Evolutionary conservation across 1,140 invertebrate genomes (phyloP).

Genomic region (Drosophila nebulosa): DNA sequence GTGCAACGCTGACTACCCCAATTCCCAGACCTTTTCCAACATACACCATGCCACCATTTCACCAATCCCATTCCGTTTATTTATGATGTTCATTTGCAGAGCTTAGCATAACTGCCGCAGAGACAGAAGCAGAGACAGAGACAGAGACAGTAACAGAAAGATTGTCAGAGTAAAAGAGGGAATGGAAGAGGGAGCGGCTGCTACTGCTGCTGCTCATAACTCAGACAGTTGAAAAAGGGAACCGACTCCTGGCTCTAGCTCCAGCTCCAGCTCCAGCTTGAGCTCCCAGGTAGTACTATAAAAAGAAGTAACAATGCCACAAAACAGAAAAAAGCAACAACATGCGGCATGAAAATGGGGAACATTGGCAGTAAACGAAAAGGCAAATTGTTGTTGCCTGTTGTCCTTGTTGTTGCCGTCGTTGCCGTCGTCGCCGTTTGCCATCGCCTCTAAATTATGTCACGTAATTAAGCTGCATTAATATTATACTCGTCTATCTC

Average conservation of each 20-base stretch:
- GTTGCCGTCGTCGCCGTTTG: slow-evolving; percentile 22
- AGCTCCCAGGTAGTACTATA: slow-evolving; percentile 28
- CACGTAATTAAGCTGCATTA: slow-evolving; percentile 68
- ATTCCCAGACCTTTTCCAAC: too few relatives aligned
- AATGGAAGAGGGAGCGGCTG: background rate
- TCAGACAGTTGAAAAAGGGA: slow-evolving; percentile 22
- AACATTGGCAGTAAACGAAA: slow-evolving; percentile 36
- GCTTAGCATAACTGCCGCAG: slow-evolving; percentile 59
- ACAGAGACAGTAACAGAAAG: slow-evolving; percentile 2
- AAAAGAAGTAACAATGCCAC: slow-evolving; percentile 48
- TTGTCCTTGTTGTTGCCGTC: slow-evolving; percentile 23
- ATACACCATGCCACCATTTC: background rate
- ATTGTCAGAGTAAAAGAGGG: background rate
- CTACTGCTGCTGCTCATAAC: slow-evolving; percentile 38
- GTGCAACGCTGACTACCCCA: slow-evolving; percentile 20
- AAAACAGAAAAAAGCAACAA: slow-evolving; percentile 9
- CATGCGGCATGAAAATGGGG: background rate
- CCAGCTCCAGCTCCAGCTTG: background rate
- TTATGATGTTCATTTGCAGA: slow-evolving; percentile 70
- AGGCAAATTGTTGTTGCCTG: slow-evolving; percentile 41
- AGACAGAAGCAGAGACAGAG: background rate
- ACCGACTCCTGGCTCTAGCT: background rate
- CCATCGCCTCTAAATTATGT: slow-evolving; percentile 63
- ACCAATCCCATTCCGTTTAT: slow-evolving; percentile 32
- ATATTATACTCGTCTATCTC: slow-evolving; percentile 27